Conservation (phyloP, 2,113 vertebrate genomes). For the Dromaius novaehollandiae region DNA sequence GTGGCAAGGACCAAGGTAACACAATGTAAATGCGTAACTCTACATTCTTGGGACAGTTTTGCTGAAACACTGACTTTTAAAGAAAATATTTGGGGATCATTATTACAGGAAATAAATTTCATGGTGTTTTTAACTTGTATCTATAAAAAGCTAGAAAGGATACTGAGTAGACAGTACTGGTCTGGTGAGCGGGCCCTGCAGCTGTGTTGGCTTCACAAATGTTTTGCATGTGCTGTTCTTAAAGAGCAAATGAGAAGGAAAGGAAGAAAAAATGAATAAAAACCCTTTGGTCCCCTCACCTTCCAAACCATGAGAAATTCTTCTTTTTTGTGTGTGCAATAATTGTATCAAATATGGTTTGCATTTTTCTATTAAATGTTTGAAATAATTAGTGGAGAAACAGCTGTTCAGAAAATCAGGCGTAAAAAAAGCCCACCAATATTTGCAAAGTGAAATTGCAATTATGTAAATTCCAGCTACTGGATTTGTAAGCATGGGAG, state of each 20-base stretch:
- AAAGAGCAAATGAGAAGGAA: conserved; percentile 62
- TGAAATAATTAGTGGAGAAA: conserved; percentile 67
- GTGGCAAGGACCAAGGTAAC: neutral
- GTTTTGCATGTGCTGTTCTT: conserved; percentile 70
- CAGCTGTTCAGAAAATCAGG: conserved; percentile 64
- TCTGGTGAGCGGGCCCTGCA: conserved; percentile 62
- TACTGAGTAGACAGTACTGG: conserved; percentile 59
- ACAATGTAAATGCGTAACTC: neutral
- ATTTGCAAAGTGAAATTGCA: conserved; percentile 67
- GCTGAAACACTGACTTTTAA: conserved; percentile 50
- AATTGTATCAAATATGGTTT: conserved; percentile 32
- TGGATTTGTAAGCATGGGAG: conserved; percentile 62
- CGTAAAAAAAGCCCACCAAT: conserved; percentile 28
- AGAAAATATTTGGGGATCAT: conserved; percentile 69
- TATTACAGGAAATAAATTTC: conserved; percentile 74
- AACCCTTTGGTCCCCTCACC: neutral
- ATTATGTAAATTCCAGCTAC: conserved; percentile 73
- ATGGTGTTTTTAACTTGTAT: conserved; percentile 58
- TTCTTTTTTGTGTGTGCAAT: conserved; percentile 5
- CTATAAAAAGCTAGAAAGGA: conserved; percentile 76
- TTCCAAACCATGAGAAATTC: conserved; percentile 50
- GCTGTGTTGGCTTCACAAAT: conserved; percentile 75
- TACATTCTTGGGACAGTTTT: conserved; percentile 14
- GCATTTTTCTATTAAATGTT: conserved; percentile 51
- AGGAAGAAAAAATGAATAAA: neutral